A percentile compares a stretch with the other conserved stretches of the same genome.
phyloP scores from a whole-genome alignment of 2,113 vertebrate species.

The Uria aalge region DNA sequence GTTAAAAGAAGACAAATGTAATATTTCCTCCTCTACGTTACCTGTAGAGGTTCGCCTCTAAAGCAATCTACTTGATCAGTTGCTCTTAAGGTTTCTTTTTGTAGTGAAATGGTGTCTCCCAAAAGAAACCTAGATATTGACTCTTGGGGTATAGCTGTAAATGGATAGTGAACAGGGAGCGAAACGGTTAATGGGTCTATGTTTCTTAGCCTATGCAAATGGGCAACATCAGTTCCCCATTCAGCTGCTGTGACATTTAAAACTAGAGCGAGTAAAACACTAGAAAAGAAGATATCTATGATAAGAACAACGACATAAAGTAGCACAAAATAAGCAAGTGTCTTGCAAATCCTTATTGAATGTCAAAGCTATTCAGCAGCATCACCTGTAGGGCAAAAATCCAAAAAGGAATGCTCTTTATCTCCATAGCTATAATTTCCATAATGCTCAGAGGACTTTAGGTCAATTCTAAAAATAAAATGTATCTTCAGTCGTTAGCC shows the following conservation, averaged over 20 bases:
- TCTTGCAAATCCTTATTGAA: conserved; percentile 1
- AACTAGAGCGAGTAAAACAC: neutral
- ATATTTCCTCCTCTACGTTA: neutral
- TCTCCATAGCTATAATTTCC: neutral
- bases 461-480: conserved; percentile 25
- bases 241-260: neutral
- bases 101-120: neutral
- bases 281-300: neutral
- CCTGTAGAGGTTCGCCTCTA: neutral
- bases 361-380: neutral
- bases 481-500: neutral
- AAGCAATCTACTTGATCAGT: neutral
- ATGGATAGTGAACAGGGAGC: neutral
- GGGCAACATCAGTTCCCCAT: neutral
- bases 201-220: neutral
- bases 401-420: neutral
- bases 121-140: neutral
- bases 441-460: neutral
- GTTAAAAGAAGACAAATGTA: neutral
- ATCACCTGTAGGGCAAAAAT: neutral
- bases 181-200: neutral
- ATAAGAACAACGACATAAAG: neutral
- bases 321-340: neutral
- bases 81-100: neutral
- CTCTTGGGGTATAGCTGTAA: fast-evolving